phyloP scores from a whole-genome alignment of 1,140 invertebrate species.

The Orius insidiosus region DNA sequence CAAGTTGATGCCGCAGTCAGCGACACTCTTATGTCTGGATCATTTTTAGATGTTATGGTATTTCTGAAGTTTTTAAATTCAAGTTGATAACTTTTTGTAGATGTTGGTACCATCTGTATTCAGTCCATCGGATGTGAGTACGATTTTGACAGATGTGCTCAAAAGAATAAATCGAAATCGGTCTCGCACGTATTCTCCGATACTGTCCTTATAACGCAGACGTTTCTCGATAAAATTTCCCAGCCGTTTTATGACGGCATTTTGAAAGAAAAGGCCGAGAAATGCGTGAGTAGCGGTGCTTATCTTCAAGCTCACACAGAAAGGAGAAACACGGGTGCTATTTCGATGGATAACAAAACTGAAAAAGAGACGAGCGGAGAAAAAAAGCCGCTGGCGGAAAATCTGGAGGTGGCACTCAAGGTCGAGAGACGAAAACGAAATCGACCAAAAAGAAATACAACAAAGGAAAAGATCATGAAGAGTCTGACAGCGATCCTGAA shows the following conservation, averaged over 20 bases:
- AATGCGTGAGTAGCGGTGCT: slow-evolving; percentile 24
- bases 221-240: slow-evolving; percentile 49
- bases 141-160: slow-evolving; percentile 46
- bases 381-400: slow-evolving; percentile 76
- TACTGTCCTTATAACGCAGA: slow-evolving; percentile 33
- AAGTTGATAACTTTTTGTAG: slow-evolving; percentile 25
- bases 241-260: slow-evolving; percentile 42
- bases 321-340: slow-evolving; percentile 24
- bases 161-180: slow-evolving; percentile 27
- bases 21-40: slow-evolving; percentile 55
- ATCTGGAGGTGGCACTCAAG: slow-evolving; percentile 76
- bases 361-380: slow-evolving; percentile 71
- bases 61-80: slow-evolving; percentile 12
- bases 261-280: slow-evolving; percentile 53
- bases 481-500: slow-evolving; percentile 32
- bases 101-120: slow-evolving; percentile 64
- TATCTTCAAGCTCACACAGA: slow-evolving; percentile 23
- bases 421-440: slow-evolving; percentile 89
- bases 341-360: slow-evolving; percentile 38
- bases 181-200: slow-evolving; percentile 27
- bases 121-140: slow-evolving; percentile 52
- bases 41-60: slow-evolving; percentile 58
- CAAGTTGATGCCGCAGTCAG: slow-evolving; percentile 70
- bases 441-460: slow-evolving; percentile 64
- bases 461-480: slow-evolving; percentile 32